Conservation (phyloP, 2,113 vertebrate genomes). For the Embiotoca jacksoni region DNA sequence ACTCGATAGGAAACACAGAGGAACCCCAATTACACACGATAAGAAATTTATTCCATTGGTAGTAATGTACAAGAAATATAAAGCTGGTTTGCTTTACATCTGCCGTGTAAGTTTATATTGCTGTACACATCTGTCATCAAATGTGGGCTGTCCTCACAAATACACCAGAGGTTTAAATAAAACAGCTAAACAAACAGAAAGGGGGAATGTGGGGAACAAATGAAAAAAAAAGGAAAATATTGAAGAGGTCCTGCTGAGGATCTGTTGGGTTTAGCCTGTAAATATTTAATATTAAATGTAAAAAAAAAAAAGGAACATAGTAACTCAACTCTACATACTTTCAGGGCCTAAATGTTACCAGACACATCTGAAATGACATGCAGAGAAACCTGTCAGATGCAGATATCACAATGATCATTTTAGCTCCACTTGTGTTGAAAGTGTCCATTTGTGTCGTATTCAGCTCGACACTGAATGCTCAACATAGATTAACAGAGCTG, state of each 20-base stretch:
- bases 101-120: slow-evolving; percentile 22
- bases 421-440: not conserved
- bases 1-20: slow-evolving; percentile 3
- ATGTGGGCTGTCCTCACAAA: slow-evolving; percentile 41
- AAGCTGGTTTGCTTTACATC: slow-evolving; percentile 47
- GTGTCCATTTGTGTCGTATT: not conserved
- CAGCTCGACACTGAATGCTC: slow-evolving; percentile 10
- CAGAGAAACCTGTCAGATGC: not conserved
- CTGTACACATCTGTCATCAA: slow-evolving; percentile 51
- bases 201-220: not conserved
- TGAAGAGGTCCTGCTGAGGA: slow-evolving; percentile 22
- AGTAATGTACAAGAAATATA: slow-evolving; percentile 73
- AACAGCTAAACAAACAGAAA: slow-evolving; percentile 12
- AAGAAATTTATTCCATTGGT: slow-evolving; percentile 73
- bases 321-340: slow-evolving; percentile 9
- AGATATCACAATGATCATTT: not conserved
- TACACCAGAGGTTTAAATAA: slow-evolving; percentile 42
- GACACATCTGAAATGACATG: slow-evolving; percentile 8
- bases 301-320: not conserved
- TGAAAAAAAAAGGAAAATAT: slow-evolving; percentile 12
- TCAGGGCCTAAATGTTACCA: not conserved
- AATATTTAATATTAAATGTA: slow-evolving; percentile 4
- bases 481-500: not conserved
- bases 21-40: slow-evolving; percentile 10
- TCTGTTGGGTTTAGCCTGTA: slow-evolving; percentile 9